Percentiles rank a stretch among this genome's conserved stretches.
Evolutionary conservation across 2,797 vertebrate genomes (phyloP).

Genomic region (Prunella strophiata): DNA sequence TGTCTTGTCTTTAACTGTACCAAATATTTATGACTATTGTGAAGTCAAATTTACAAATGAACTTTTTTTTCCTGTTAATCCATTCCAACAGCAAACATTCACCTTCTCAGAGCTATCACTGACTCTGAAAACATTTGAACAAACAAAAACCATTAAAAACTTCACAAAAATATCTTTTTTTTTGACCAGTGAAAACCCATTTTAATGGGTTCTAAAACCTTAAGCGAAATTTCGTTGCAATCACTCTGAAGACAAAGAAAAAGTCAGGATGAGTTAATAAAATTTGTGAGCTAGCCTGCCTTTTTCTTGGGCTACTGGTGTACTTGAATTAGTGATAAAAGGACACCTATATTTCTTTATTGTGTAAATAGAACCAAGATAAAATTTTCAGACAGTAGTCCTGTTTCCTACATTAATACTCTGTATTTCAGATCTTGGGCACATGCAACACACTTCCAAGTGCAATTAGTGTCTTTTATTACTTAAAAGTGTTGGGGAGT

Average conservation of each 20-base stretch:
- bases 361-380: background rate
- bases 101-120: background rate
- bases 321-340: background rate
- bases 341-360: background rate
- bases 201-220: background rate
- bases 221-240: background rate
- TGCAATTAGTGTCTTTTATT: background rate
- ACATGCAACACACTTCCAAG: background rate
- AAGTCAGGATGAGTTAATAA: background rate
- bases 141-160: background rate
- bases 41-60: background rate
- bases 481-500: accelerated
- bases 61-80: background rate
- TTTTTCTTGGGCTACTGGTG: background rate
- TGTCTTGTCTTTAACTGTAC: background rate
- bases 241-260: background rate
- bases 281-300: background rate
- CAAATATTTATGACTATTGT: background rate
- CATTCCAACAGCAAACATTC: background rate
- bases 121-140: background rate
- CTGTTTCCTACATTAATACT: background rate
- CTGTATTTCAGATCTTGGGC: background rate
- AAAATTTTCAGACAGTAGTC: background rate
- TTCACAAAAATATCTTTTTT: background rate
- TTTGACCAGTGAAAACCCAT: background rate